Percentiles rank a stretch among this genome's conserved stretches.
phyloP scores from a whole-genome alignment of 2,113 vertebrate species.

The Anoura caudifer region DNA sequence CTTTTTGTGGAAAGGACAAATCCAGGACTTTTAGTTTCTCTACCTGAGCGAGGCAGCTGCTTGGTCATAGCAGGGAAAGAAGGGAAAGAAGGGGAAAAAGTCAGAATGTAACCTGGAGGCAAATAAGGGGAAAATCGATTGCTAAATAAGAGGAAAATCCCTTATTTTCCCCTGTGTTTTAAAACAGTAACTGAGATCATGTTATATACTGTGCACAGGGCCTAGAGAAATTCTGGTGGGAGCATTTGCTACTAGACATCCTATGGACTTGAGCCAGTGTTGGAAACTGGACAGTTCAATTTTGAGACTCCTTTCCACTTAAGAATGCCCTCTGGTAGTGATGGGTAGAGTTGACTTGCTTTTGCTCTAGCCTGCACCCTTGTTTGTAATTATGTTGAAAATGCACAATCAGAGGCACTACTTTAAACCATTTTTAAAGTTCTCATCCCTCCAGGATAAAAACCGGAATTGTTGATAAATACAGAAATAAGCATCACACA shows the following conservation, averaged over 20 bases:
- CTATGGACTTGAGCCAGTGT: not conserved
- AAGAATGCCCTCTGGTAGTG: slow-evolving; percentile 49
- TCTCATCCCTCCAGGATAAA: not conserved
- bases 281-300: not conserved
- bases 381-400: not conserved
- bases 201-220: not conserved
- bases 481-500: not conserved
- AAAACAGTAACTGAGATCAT: not conserved
- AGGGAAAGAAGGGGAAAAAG: not conserved
- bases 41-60: not conserved
- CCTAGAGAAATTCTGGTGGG: not conserved
- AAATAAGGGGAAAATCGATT: too few relatives aligned
- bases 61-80: not conserved
- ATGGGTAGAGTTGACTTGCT: not conserved
- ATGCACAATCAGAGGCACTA: not conserved
- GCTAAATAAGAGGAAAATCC: too few relatives aligned
- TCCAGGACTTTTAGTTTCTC: not conserved
- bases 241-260: not conserved
- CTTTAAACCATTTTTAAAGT: not conserved
- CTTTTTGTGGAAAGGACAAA: not conserved
- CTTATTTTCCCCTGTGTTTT: slow-evolving; percentile 7
- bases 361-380: not conserved
- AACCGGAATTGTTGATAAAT: not conserved
- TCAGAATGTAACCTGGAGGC: not conserved
- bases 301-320: not conserved